A percentile compares a stretch with the other conserved stretches of the same genome.
These are phyloP conservation scores for Cyclophora punctaria DNA, from an alignment of 2,888 invertebrate genomes.

Conservation along the genomic window DNA sequence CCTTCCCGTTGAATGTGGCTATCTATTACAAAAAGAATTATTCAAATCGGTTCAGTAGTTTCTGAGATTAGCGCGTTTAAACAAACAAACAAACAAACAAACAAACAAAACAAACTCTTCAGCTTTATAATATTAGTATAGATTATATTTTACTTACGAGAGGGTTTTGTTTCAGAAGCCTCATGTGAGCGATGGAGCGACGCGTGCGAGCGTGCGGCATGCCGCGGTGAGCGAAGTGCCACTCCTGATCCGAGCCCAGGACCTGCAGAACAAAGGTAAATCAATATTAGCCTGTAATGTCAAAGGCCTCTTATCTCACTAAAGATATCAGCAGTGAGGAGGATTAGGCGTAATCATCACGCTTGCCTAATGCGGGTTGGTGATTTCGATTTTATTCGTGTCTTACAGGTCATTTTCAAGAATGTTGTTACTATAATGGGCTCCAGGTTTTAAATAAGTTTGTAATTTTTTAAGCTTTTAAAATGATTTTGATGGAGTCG, in stretches of 20 bases:
- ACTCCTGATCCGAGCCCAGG: constrained; percentile 90
- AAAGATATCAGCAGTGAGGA: too few relatives aligned
- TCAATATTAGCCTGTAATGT: neutral
- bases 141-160: constrained; percentile 82
- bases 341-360: too few relatives aligned
- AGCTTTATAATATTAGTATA: too few relatives aligned
- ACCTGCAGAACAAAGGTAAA: constrained; percentile 76
- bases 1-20: too few relatives aligned
- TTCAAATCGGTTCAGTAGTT: too few relatives aligned
- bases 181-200: constrained; percentile 90
- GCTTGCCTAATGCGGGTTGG: too few relatives aligned
- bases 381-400: constrained; percentile 3
- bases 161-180: constrained; percentile 92
- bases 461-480: constrained; percentile 1
- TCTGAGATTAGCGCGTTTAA: too few relatives aligned
- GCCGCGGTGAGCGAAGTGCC: constrained; percentile 95
- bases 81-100: too few relatives aligned
- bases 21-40: too few relatives aligned
- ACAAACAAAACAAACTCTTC: too few relatives aligned
- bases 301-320: too few relatives aligned
- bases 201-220: constrained; percentile 91
- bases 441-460: constrained; percentile 37
- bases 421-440: constrained; percentile 15
- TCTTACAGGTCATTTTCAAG: neutral
- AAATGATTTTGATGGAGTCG: too few relatives aligned